Evolutionary conservation across 2,797 vertebrate genomes (phyloP).

Genomic region (Cetoscarus ocellatus): DNA sequence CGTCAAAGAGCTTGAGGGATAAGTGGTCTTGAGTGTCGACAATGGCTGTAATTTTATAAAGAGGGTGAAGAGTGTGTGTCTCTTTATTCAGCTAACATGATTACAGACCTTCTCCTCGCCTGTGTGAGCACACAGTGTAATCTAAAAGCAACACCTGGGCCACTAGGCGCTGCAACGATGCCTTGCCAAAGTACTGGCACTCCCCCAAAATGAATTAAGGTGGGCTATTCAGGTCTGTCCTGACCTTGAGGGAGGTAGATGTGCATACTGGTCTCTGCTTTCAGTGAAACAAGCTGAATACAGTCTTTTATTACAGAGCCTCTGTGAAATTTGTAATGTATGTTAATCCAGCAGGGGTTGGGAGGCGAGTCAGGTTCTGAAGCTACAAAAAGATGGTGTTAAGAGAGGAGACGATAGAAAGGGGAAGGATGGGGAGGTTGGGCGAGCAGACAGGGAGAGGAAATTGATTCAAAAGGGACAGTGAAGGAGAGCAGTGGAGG

Average conservation of each 20-base stretch:
- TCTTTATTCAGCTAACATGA: conserved; percentile 85
- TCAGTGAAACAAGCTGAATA: conserved; percentile 65
- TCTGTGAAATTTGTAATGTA: conserved; percentile 77
- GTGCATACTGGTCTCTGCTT: conserved; percentile 49
- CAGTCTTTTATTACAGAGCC: conserved; percentile 75
- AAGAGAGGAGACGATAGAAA: conserved; percentile 19
- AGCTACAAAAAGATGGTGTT: conserved; percentile 57
- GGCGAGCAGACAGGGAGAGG: conserved; percentile 15
- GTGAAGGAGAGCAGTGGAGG: conserved; percentile 38
- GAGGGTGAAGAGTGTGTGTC: conserved; percentile 71
- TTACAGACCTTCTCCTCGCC: conserved; percentile 76
- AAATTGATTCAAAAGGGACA: conserved; percentile 44
- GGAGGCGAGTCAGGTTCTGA: conserved; percentile 46
- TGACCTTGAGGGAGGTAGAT: conserved; percentile 79
- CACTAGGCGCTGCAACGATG: conserved; percentile 72
- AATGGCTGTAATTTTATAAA: conserved; percentile 83
- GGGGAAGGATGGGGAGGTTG: conserved; percentile 11
- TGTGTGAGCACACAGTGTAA: conserved; percentile 79
- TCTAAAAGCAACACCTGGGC: conserved; percentile 89
- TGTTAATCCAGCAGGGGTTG: conserved; percentile 77
- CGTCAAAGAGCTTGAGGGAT: conserved; percentile 79
- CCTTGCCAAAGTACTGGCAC: conserved; percentile 74
- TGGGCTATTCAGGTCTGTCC: conserved; percentile 77
- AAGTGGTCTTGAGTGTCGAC: conserved; percentile 81
- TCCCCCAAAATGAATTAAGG: conserved; percentile 76